Conservation (phyloP, 2,888 invertebrate genomes). For the Agrochola macilenta region DNA sequence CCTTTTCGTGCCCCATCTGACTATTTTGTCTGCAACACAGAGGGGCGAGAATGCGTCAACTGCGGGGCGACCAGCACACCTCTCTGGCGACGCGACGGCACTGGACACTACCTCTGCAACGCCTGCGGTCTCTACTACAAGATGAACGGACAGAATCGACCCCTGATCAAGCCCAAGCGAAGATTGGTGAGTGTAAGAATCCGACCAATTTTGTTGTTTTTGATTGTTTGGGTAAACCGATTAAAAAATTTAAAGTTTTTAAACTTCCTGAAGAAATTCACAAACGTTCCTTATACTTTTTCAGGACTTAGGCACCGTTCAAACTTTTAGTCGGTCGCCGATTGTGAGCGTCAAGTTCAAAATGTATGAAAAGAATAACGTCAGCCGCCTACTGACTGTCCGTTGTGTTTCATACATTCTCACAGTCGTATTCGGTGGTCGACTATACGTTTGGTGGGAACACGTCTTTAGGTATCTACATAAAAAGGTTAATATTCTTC, state of each 20-base stretch:
- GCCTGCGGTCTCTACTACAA: conserved; percentile 99
- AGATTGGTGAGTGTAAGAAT: conserved; percentile 98
- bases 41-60: conserved; percentile 99
- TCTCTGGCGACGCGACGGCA: conserved; percentile 99
- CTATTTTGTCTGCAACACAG: conserved; percentile 87
- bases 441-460: neutral
- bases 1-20: conserved; percentile 21
- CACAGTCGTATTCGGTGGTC: neutral
- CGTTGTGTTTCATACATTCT: neutral
- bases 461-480: neutral
- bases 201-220: conserved; percentile 87
- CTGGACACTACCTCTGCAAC: conserved; percentile 99
- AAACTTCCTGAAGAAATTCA: neutral
- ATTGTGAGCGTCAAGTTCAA: neutral
- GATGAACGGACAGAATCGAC: conserved; percentile 99
- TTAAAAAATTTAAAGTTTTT: neutral
- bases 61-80: conserved; percentile 99
- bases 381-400: neutral
- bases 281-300: neutral
- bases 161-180: conserved; percentile 99
- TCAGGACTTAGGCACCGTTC: neutral
- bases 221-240: conserved; percentile 64
- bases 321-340: neutral
- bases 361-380: neutral
- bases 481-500: neutral